phyloP scores from a whole-genome alignment of 1,140 invertebrate genomes.

The Drosophila arawakana region DNA sequence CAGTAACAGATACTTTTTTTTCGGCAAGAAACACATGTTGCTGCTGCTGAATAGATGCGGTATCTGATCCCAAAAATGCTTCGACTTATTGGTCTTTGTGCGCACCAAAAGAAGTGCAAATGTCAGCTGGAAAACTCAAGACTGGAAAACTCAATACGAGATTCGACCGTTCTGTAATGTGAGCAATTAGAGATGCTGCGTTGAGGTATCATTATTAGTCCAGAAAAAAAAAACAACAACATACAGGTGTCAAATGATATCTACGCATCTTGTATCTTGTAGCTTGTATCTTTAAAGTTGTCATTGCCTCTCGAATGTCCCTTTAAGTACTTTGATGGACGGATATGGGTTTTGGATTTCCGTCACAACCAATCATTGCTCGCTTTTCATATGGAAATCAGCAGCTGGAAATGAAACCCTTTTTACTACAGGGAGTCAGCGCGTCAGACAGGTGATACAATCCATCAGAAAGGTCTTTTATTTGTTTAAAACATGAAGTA shows the following conservation, averaged over 20 bases:
- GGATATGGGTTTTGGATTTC: conserved; percentile 66
- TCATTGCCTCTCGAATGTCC: conserved; percentile 45
- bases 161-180: conserved; percentile 50
- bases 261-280: not conserved
- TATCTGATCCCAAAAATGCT: conserved; percentile 27
- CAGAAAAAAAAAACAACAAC: not conserved
- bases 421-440: conserved; percentile 12
- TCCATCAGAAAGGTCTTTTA: conserved; percentile 61
- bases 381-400: conserved; percentile 27
- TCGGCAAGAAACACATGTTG: conserved; percentile 61
- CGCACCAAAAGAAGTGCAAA: conserved; percentile 55
- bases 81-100: conserved; percentile 78
- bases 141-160: too few species aligned
- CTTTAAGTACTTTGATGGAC: conserved; percentile 42
- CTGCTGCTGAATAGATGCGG: conserved; percentile 50
- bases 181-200: conserved; percentile 62
- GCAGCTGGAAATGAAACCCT: conserved; percentile 42
- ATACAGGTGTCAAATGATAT: conserved; percentile 70
- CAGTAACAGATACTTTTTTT: conserved; percentile 76
- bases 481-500: conserved; percentile 67
- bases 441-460: conserved; percentile 54
- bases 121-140: conserved; percentile 59
- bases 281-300: conserved; percentile 32
- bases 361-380: conserved; percentile 17
- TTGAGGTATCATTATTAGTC: conserved; percentile 59